Conservation (phyloP, 1,140 invertebrate species). For the Nephila pilipes region DNA sequence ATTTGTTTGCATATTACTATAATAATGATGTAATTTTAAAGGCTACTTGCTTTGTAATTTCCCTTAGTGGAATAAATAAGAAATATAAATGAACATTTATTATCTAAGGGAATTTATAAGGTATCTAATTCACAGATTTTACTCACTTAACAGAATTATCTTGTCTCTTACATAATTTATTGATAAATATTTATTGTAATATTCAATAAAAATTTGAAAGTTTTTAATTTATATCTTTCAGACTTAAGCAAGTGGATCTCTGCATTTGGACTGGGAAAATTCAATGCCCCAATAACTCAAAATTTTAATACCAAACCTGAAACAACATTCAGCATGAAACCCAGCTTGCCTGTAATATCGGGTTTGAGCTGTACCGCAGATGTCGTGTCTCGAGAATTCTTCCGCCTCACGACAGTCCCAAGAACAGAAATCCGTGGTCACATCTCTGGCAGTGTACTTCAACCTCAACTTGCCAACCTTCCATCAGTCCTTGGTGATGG, state of each 20-base stretch:
- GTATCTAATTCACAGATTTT: too few species aligned
- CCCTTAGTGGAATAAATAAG: too few species aligned
- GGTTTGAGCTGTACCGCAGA: constrained; percentile 74
- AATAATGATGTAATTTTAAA: too few species aligned
- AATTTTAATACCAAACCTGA: constrained; percentile 11
- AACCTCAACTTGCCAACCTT: constrained; percentile 83
- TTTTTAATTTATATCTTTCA: neutral
- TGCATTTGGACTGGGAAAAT: constrained; percentile 72
- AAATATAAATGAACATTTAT: too few species aligned
- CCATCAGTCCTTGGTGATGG: constrained; percentile 88
- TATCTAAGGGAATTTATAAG: too few species aligned
- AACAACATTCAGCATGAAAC: constrained; percentile 6
- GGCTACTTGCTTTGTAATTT: too few species aligned
- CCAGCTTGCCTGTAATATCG: constrained; percentile 75
- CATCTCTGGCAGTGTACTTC: constrained; percentile 42
- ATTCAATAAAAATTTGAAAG: neutral
- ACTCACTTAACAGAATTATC: neutral
- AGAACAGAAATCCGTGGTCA: constrained; percentile 73
- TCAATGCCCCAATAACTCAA: constrained; percentile 48
- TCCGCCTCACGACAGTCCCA: constrained; percentile 77
- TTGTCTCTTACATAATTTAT: neutral
- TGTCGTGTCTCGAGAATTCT: constrained; percentile 73
- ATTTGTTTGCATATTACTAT: too few species aligned
- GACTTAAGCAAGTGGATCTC: constrained; percentile 73
- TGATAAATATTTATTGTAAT: neutral